These are phyloP conservation scores for Lasioglossum figueresi DNA, from an alignment of 2,888 invertebrate species.

Conservation along the genomic window DNA sequence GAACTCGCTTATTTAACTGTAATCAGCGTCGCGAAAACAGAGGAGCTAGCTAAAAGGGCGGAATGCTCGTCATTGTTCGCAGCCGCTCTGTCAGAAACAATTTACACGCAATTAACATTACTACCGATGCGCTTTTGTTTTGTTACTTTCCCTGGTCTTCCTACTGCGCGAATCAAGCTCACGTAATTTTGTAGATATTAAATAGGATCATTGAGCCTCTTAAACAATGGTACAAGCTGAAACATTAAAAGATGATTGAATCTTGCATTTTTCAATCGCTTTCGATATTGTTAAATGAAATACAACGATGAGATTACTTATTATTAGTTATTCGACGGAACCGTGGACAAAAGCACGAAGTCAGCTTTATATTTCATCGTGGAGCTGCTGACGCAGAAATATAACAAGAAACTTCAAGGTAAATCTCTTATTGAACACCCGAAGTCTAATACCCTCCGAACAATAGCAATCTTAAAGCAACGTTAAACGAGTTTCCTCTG, in stretches of 20 bases:
- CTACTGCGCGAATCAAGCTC: background rate
- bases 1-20: slow-evolving; percentile 14
- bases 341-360: background rate
- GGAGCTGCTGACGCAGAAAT: background rate
- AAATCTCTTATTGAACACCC: background rate
- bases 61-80: background rate
- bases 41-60: background rate
- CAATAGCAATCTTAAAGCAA: slow-evolving; percentile 29
- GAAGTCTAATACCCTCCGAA: slow-evolving; percentile 26
- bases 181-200: background rate
- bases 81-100: background rate
- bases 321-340: background rate
- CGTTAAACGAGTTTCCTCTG: slow-evolving; percentile 21
- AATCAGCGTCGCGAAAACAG: background rate
- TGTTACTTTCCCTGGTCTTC: background rate
- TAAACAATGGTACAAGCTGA: background rate
- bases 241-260: background rate
- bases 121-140: background rate
- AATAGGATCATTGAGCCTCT: background rate
- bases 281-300: background rate
- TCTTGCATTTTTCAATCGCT: background rate
- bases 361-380: too few relatives aligned
- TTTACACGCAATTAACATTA: background rate
- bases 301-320: background rate
- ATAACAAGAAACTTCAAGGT: slow-evolving; percentile 1